Base-by-base conservation (phyloP, 1,140 invertebrate species). In the Pinna nobilis region DNA sequence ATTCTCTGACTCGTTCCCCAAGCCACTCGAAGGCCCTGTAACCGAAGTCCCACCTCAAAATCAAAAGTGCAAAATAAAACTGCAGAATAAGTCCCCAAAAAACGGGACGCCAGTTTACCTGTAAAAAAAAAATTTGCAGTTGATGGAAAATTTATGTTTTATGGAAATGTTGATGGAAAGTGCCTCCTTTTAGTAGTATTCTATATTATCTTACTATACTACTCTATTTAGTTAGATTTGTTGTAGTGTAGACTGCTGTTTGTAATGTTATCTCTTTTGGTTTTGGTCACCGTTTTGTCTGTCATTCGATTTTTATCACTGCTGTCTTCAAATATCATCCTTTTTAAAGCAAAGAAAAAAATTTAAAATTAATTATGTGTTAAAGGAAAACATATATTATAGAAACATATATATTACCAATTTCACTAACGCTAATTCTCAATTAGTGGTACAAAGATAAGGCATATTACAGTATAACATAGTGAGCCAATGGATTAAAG, bases 21-120 rank as follows among this genome's bases (percentile, higher is more conserved):
- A 97, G 84, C 83, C 95, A 97, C 74, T 94, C 86, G 67, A 98
- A 94, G 18, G 95, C 92, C 0, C 88, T 81, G 53, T 94, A 91
- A 0, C 97, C 97, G n/a, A 93, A 87, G 1, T 92, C 82, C 94
- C 95, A 98, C 77, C 95, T 91, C 59, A 99, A 93, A 63, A 96
- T 95, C 0, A 97, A 75, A 0, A 98, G 77, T 0, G 95, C 97
- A 65, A 98, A 92, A 0, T 93, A 41, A 82, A 98, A 96, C 90
- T 99, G 97, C 9, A 98, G 87, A 0, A 93, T 90, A 3, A 98
- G 85, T 0, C 97, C 97, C 84, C 92, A 94, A 18, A 84, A 78
- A 6, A 88, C 86, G 4, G 86, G 81, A 25, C 82, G 77, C 82
- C 86, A 88, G 18, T 82, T 82, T 5, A 88, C 83, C 87, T 88